Evolutionary conservation across 2,797 vertebrate genomes (phyloP).

Genomic region (Luscinia luscinia): DNA sequence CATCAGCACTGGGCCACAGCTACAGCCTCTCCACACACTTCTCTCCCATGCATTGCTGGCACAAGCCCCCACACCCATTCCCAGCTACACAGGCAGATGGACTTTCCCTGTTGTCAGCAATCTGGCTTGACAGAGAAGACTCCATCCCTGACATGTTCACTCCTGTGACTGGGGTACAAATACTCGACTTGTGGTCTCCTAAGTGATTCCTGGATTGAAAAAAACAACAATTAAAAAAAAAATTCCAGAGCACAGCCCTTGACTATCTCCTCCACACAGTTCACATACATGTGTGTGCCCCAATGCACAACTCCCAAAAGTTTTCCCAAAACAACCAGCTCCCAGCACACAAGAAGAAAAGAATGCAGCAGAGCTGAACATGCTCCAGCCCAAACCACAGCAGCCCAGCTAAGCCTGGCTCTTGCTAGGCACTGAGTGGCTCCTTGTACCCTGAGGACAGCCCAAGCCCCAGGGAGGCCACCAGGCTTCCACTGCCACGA

Average conservation of each 20-base stretch:
- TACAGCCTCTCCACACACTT: background rate
- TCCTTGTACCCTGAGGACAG: background rate
- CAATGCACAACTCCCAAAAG: background rate
- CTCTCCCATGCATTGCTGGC: background rate
- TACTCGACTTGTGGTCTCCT: background rate
- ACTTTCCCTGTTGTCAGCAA: background rate
- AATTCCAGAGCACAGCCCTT: background rate
- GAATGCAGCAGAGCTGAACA: background rate
- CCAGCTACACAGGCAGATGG: background rate
- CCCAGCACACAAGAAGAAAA: rapidly evolving
- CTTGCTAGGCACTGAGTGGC: background rate
- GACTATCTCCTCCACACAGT: no score
- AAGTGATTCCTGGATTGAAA: background rate
- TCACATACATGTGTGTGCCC: background rate
- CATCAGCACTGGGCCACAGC: background rate
- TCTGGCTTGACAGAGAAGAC: background rate
- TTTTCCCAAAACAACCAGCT: background rate
- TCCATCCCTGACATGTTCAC: background rate
- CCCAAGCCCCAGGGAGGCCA: rapidly evolving
- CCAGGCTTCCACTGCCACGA: background rate
- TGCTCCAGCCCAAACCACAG: background rate
- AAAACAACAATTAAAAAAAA: background rate
- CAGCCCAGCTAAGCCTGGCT: background rate
- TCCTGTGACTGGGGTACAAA: background rate
- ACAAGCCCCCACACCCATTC: background rate